Base-by-base conservation (phyloP, 2,113 vertebrate genomes). In the Hylia prasina region DNA sequence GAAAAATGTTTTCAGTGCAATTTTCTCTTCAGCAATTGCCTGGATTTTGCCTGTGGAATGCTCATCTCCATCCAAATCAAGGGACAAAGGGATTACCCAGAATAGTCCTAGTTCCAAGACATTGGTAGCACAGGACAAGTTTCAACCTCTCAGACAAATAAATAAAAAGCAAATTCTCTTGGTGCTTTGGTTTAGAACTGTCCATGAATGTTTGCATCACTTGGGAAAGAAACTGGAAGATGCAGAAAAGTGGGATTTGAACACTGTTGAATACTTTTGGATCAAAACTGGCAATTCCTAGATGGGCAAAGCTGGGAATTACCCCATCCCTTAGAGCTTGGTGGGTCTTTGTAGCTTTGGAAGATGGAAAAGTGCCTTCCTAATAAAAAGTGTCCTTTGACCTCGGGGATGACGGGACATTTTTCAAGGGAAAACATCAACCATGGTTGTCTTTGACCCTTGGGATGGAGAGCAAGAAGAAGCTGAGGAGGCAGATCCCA, bases 1-100 rank as follows among this genome's bases (percentile, higher is more conserved):
- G 48, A 92, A 88, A 96, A 96, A 96, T 92, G 87, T 96, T 97
- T 97, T 97, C 78, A 94, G 87, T 84, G 80, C 79, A 93, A 70
- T 97, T 96, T 97, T 93, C 65, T 94, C 64, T 68, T 72, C 81
- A 77, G 65, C 35, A 84, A 15, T 81, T 93, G 63, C 80, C 73
- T 96, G 73, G 78, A 91, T 60, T 64, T 65, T 84, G 86, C 77
- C 69, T 65, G 37, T 61, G 92, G 94, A 91, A 95, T 11, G 23
- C 85, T 88, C 37, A 78, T 94, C 85, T 92, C 61, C 64, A 80
- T 90, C 63, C 83, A 87, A 86, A 83, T 87, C 66, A 86, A 69
- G 72, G 79, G 86, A 90, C 82, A 95, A 89, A 95, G 60, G 39
- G 86, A 87, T 87, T 73, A 61, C 51, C 11, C 23, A 10, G 47